Evolutionary conservation across 2,113 vertebrate genomes (phyloP).

Genomic region (Pseudorhombus dupliciocellatus): DNA sequence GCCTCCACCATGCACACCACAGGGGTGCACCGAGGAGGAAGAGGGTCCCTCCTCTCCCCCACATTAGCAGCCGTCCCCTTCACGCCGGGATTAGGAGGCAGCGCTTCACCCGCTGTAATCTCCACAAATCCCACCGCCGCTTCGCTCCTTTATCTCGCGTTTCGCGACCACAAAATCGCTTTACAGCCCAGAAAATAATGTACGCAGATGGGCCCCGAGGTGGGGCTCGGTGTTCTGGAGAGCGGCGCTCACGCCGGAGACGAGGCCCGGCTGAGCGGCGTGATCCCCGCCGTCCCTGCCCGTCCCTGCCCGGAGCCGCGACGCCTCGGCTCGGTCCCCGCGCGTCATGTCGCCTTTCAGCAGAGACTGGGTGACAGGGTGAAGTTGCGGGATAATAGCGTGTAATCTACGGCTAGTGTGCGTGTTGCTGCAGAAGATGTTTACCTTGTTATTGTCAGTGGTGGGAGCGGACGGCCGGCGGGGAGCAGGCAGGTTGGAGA

Average conservation of each 20-base stretch:
- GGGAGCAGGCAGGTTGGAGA: conserved; percentile 56
- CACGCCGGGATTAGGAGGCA: conserved; percentile 67
- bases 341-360: conserved; percentile 29
- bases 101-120: conserved; percentile 69
- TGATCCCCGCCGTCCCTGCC: conserved; percentile 9
- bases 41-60: not conserved
- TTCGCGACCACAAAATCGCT: conserved; percentile 12
- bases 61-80: conserved; percentile 45
- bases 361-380: not conserved
- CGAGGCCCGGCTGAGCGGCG: conserved; percentile 34
- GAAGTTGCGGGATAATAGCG: not conserved
- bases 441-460: conserved; percentile 65
- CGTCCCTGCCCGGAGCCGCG: conserved; percentile 17
- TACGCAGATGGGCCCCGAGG: not conserved
- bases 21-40: conserved; percentile 23
- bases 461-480: conserved; percentile 52
- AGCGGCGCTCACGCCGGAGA: conserved; percentile 18
- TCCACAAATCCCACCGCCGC: conserved; percentile 71
- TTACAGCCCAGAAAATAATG: conserved; percentile 21
- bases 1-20: conserved; percentile 29
- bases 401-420: conserved; percentile 18
- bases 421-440: conserved; percentile 38
- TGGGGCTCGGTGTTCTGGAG: conserved; percentile 9
- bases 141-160: conserved; percentile 25
- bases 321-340: conserved; percentile 14